These are phyloP conservation scores for Stenodema calcarata DNA, from an alignment of 2,888 invertebrate species.

Conservation along the genomic window DNA sequence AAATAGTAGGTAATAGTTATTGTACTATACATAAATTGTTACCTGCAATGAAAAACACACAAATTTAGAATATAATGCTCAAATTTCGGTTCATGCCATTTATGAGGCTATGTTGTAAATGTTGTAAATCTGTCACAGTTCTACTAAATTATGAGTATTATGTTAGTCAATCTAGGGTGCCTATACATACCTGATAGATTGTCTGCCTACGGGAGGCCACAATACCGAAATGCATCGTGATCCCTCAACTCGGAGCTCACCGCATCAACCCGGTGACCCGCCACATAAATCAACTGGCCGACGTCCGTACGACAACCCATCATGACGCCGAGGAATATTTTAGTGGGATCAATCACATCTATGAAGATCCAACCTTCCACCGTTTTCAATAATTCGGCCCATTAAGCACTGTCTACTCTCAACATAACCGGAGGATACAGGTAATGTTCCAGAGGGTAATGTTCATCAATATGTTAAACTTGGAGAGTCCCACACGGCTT, in stretches of 20 bases:
- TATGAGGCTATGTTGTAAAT: no score
- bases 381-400: neutral
- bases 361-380: neutral
- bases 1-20: no score
- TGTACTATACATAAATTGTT: no score
- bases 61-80: no score
- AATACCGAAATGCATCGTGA: neutral
- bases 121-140: no score
- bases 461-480: neutral
- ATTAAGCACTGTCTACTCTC: neutral
- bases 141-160: no score
- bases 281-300: neutral
- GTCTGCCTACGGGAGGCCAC: neutral
- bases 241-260: neutral
- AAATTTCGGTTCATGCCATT: no score
- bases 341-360: neutral
- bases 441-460: neutral
- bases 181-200: neutral
- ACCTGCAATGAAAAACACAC: no score
- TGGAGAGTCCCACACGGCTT: neutral
- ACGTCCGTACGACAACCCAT: neutral
- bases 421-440: neutral
- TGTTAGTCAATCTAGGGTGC: neutral
- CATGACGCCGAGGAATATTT: neutral
- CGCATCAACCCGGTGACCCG: neutral